A percentile compares a stretch with the other conserved stretches of the same genome.
phyloP scores from a whole-genome alignment of 1,140 invertebrate species.

The Nautilus pompilius region DNA sequence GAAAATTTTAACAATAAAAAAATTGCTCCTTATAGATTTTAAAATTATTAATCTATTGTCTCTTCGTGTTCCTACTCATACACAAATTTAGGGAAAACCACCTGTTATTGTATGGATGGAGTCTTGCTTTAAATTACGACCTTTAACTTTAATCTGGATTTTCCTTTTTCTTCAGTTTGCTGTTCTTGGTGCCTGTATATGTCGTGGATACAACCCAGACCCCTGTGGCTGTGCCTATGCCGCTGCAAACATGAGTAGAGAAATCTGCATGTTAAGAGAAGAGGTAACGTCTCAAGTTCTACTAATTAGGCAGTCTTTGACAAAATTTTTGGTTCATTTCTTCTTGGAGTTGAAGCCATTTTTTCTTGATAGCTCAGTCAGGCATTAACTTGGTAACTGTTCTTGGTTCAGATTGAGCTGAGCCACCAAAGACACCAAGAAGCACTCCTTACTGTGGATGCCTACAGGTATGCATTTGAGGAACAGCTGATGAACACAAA shows the following conservation, averaged over 20 bases:
- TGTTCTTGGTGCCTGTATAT: slow-evolving; percentile 49
- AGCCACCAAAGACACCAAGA: slow-evolving; percentile 36
- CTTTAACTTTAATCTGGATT: no score
- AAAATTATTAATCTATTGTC: no score
- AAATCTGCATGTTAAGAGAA: slow-evolving; percentile 38
- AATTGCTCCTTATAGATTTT: no score
- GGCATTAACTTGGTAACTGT: neutral
- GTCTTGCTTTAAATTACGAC: no score
- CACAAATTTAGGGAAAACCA: no score
- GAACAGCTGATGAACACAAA: slow-evolving; percentile 37
- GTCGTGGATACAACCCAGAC: slow-evolving; percentile 34
- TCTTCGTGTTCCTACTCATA: no score
- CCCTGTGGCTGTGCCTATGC: slow-evolving; percentile 52
- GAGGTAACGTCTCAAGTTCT: slow-evolving; percentile 25
- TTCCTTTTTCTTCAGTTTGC: slow-evolving; percentile 36
- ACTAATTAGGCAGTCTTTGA: no score
- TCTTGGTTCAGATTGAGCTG: slow-evolving; percentile 27
- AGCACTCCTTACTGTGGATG: slow-evolving; percentile 40
- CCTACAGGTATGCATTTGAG: slow-evolving; percentile 48
- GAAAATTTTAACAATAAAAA: no score
- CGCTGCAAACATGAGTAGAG: slow-evolving; percentile 43
- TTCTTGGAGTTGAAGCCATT: neutral
- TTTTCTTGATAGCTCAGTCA: neutral
- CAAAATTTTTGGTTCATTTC: neutral
- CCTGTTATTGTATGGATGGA: no score